Conservation (phyloP, 92 coral and sea anemone species). For the Paramuricea clavata region DNA sequence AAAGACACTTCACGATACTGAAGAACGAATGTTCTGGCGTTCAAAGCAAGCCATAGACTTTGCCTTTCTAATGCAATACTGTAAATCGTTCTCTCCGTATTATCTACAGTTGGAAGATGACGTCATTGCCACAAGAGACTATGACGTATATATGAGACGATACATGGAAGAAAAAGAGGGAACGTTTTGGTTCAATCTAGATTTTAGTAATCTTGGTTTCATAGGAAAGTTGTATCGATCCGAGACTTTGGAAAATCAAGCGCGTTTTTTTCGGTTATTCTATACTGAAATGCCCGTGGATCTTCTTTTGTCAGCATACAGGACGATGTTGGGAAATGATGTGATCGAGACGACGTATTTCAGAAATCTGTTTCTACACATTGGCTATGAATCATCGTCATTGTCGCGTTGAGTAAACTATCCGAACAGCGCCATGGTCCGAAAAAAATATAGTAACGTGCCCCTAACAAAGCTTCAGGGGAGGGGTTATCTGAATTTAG, state of each 20-base stretch:
- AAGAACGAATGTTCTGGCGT: slow-evolving; percentile 85
- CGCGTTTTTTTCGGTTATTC: slow-evolving; percentile 71
- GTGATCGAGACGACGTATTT: slow-evolving; percentile 10
- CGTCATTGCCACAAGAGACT: slow-evolving; percentile 69
- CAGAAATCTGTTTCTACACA: slow-evolving; percentile 74
- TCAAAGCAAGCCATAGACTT: slow-evolving; percentile 89
- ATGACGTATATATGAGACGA: slow-evolving; percentile 62
- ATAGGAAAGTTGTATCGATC: slow-evolving; percentile 83
- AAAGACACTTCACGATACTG: slow-evolving; percentile 69
- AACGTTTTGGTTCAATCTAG: slow-evolving; percentile 64
- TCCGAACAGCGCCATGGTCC: too few species aligned
- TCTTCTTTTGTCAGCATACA: slow-evolving; percentile 29
- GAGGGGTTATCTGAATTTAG: too few species aligned
- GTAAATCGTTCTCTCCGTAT: slow-evolving; percentile 76
- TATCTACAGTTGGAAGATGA: slow-evolving; percentile 95
- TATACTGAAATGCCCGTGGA: slow-evolving; percentile 74
- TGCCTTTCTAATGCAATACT: slow-evolving; percentile 79
- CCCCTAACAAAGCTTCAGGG: too few species aligned
- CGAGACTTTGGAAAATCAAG: slow-evolving; percentile 69
- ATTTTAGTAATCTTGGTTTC: slow-evolving; percentile 73
- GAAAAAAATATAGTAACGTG: too few species aligned
- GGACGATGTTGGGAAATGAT: slow-evolving; percentile 30
- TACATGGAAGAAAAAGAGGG: slow-evolving; percentile 64
- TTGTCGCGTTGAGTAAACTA: slow-evolving; percentile 61
- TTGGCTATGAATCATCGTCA: slow-evolving; percentile 92